These are phyloP conservation scores for Antheraea yamamai DNA, from an alignment of 2,888 invertebrate genomes.

Conservation along the genomic window DNA sequence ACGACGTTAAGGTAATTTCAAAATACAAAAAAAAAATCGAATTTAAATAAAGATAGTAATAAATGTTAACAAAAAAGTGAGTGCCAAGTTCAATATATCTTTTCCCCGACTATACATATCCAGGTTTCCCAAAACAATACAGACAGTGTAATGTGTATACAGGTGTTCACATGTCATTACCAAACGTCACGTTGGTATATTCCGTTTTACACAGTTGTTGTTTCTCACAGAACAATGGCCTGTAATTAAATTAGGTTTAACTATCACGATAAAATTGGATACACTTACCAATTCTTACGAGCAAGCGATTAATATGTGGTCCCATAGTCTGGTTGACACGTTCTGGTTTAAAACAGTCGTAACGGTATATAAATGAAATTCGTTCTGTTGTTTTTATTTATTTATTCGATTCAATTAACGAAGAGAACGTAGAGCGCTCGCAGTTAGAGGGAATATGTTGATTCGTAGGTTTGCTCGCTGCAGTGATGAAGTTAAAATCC, in stretches of 20 bases:
- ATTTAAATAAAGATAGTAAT: background rate
- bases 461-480: no score
- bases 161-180: conserved; percentile 41
- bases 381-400: conserved; percentile 20
- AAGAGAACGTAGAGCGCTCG: no score
- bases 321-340: conserved; percentile 34
- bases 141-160: conserved; percentile 27
- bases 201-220: conserved; percentile 47
- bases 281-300: conserved; percentile 44
- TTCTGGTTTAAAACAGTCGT: conserved; percentile 41
- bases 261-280: conserved; percentile 38
- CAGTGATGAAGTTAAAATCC: no score
- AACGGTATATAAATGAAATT: conserved; percentile 33
- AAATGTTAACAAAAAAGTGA: background rate
- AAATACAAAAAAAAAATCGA: background rate
- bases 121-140: conserved; percentile 25
- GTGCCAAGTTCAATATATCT: background rate
- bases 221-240: conserved; percentile 53
- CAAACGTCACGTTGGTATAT: conserved; percentile 36
- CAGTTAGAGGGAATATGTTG: no score
- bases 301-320: conserved; percentile 44
- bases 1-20: no score
- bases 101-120: background rate
- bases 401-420: conserved; percentile 21
- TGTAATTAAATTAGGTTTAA: conserved; percentile 56